Evolutionary conservation across 1,140 invertebrate species (phyloP).

Genomic region (Drosophila sturtevanti): DNA sequence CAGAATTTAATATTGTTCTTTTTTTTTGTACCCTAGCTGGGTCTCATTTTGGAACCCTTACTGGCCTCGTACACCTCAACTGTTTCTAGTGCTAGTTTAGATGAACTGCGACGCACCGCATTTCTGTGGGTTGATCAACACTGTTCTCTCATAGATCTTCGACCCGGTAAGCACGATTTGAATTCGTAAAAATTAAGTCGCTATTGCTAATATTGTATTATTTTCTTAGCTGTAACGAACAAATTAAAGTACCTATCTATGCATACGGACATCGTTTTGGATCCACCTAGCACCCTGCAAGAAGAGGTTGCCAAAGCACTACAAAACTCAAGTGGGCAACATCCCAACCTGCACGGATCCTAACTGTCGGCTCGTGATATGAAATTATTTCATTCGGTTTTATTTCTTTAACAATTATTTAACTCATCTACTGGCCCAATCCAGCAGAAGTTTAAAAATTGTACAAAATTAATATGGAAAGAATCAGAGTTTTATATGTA

Average conservation of each 20-base stretch:
- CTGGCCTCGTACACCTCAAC: constrained; percentile 94
- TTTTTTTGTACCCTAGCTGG: constrained; percentile 93
- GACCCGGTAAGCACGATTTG: constrained; percentile 88
- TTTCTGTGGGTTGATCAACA: constrained; percentile 97
- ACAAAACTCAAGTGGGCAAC: constrained; percentile 71
- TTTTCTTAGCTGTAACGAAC: constrained; percentile 91
- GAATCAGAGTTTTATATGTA: constrained; percentile 55
- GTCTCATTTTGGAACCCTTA: constrained; percentile 93
- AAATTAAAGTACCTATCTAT: constrained; percentile 95
- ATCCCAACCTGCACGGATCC: constrained; percentile 77
- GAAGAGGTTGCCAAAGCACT: constrained; percentile 88
- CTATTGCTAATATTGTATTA: neutral
- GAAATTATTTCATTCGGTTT: constrained; percentile 67
- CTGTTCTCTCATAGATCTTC: constrained; percentile 95
- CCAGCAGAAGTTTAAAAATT: constrained; percentile 38
- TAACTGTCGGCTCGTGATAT: constrained; percentile 67
- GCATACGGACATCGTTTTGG: constrained; percentile 95
- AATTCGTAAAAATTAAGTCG: neutral
- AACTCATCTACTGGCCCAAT: constrained; percentile 27
- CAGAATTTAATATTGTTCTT: neutral
- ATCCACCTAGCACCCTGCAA: constrained; percentile 91
- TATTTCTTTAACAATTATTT: constrained; percentile 40
- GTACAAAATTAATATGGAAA: constrained; percentile 54
- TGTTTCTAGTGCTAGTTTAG: constrained; percentile 94
- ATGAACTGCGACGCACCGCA: constrained; percentile 96